Conservation (phyloP, 2,113 vertebrate genomes). For the Chunga burmeisteri region DNA sequence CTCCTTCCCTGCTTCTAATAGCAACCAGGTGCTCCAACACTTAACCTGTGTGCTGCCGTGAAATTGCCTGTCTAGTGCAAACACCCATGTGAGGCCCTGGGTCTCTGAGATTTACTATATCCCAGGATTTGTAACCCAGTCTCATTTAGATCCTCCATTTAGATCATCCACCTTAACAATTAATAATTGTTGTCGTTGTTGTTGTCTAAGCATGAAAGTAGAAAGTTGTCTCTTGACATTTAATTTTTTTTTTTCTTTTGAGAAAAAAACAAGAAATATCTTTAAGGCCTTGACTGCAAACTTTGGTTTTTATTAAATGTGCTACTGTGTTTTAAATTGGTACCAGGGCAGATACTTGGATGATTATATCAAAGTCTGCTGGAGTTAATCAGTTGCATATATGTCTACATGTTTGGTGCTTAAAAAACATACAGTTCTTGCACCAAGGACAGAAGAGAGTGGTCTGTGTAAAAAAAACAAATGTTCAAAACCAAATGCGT, state of each 20-base stretch:
- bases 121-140: constrained; percentile 44
- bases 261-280: not conserved
- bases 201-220: constrained; percentile 39
- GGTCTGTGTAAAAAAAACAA: not conserved
- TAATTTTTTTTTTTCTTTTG: not conserved
- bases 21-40: constrained; percentile 69
- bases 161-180: not conserved
- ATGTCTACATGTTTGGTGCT: not conserved
- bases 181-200: constrained; percentile 2
- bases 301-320: constrained; percentile 61
- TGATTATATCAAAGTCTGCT: constrained; percentile 64
- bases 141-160: constrained; percentile 42
- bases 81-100: constrained; percentile 27
- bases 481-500: not conserved
- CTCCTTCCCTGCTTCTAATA: constrained; percentile 51
- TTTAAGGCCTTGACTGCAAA: constrained; percentile 57
- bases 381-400: constrained; percentile 63
- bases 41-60: constrained; percentile 56
- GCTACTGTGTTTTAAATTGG: constrained; percentile 73
- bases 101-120: constrained; percentile 28
- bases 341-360: constrained; percentile 67
- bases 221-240: constrained; percentile 41
- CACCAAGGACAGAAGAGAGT: not conserved
- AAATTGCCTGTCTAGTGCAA: constrained; percentile 36
- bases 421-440: not conserved